Percentiles rank a stretch among this genome's conserved stretches.
phyloP scores from a whole-genome alignment of 2,888 invertebrate genomes.

The Clivina fossor region DNA sequence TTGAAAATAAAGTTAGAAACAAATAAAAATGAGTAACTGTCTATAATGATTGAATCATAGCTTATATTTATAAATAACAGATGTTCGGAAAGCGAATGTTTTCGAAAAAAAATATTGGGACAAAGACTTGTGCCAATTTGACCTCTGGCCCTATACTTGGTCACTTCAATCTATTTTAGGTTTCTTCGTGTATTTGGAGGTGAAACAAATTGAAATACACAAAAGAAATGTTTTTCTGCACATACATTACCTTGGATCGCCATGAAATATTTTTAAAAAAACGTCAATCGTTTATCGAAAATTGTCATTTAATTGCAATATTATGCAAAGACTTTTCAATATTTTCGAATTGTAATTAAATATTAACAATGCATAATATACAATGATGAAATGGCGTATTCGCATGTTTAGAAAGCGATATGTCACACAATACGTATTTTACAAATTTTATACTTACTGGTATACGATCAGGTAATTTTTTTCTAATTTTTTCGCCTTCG shows the following conservation, averaged over 20 bases:
- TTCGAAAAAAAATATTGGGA: too few relatives aligned
- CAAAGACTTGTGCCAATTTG: too few relatives aligned
- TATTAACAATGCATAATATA: constrained; percentile 8
- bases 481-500: constrained; percentile 79
- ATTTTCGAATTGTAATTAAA: not conserved
- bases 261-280: constrained; percentile 18
- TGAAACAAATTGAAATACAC: constrained; percentile 17
- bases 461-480: constrained; percentile 84
- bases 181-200: constrained; percentile 9
- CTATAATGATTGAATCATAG: too few relatives aligned
- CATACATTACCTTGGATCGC: constrained; percentile 24
- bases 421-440: not conserved
- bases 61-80: too few relatives aligned
- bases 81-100: too few relatives aligned
- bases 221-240: constrained; percentile 24
- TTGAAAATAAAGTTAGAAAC: too few relatives aligned
- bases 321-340: not conserved
- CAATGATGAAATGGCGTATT: constrained; percentile 22
- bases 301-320: constrained; percentile 10
- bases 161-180: constrained; percentile 12
- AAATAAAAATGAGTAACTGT: too few relatives aligned
- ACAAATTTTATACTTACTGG: constrained; percentile 74
- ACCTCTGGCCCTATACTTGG: too few relatives aligned
- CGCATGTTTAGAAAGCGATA: not conserved
- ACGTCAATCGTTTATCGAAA: constrained; percentile 6